phyloP scores from a whole-genome alignment of 37 sponge, comb jelly and placozoan genomes.

The Cladorhizidae sp. region DNA sequence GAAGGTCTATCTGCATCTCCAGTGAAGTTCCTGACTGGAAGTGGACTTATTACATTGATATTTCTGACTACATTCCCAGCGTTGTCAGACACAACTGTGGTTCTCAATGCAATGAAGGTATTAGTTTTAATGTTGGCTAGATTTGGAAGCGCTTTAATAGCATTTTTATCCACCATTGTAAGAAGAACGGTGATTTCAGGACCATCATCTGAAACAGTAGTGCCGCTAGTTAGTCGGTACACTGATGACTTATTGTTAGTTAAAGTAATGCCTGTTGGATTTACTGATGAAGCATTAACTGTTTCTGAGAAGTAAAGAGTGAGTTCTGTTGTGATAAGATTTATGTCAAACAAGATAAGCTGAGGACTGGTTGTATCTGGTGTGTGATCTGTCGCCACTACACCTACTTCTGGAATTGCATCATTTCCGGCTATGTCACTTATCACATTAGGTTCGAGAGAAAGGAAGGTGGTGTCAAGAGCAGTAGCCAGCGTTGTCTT shows the following conservation, averaged over 20 bases:
- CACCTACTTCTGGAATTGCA: constrained; percentile 51
- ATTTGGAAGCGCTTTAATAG: constrained; percentile 57
- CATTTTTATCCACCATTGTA: constrained; percentile 77
- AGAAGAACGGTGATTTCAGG: constrained; percentile 50
- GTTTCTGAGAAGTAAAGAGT: constrained; percentile 79
- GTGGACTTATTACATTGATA: constrained; percentile 33
- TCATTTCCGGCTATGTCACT: constrained; percentile 87
- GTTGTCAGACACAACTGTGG: constrained; percentile 57
- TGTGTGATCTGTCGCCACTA: constrained; percentile 43
- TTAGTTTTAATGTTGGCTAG: constrained; percentile 67
- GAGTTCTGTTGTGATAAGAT: constrained; percentile 50
- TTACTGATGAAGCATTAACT: constrained; percentile 68
- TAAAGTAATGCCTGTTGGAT: constrained; percentile 66
- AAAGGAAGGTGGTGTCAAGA: constrained; percentile 49
- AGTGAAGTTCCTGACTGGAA: constrained; percentile 58
- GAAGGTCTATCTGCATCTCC: constrained; percentile 71
- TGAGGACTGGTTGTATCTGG: constrained; percentile 67
- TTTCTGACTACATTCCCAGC: constrained; percentile 65
- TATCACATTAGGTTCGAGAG: constrained; percentile 58
- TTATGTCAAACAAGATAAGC: constrained; percentile 70
- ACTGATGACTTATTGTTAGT: constrained; percentile 38
- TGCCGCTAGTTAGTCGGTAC: constrained; percentile 77
- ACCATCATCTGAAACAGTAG: constrained; percentile 43
- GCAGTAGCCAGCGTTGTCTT: constrained; percentile 49
- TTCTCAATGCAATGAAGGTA: constrained; percentile 54